These are phyloP conservation scores for Oegoconia quadripuncta DNA, from an alignment of 2,888 invertebrate species.

Conservation along the genomic window DNA sequence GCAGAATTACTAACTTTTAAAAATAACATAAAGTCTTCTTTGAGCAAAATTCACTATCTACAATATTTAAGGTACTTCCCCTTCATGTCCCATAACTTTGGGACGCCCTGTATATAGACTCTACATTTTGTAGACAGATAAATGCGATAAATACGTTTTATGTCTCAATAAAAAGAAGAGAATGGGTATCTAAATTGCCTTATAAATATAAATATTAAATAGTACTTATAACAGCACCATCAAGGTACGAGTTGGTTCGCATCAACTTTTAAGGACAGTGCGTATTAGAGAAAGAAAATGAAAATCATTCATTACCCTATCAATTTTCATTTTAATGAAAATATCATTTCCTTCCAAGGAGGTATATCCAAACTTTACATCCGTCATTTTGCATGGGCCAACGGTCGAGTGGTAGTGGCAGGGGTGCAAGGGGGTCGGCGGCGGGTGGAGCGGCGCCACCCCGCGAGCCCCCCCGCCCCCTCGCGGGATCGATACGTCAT, in stretches of 20 bases:
- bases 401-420: constrained; percentile 70
- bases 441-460: constrained; percentile 74
- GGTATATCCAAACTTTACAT: constrained; percentile 77
- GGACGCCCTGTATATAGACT: no score
- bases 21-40: no score
- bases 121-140: not conserved
- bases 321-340: constrained; percentile 76
- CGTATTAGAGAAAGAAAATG: constrained; percentile 37
- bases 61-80: no score
- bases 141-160: constrained; percentile 28
- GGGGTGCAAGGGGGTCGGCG: constrained; percentile 63
- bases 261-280: constrained; percentile 19
- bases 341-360: constrained; percentile 76
- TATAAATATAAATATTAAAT: constrained; percentile 5
- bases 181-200: constrained; percentile 27
- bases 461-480: constrained; percentile 60
- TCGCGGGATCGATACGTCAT: constrained; percentile 79
- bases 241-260: not conserved
- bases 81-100: no score
- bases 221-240: not conserved
- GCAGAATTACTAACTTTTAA: no score
- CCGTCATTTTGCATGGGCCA: constrained; percentile 80
- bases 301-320: constrained; percentile 64
- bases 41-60: no score
- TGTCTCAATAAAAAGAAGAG: constrained; percentile 31